Conservation (phyloP, 2,888 invertebrate species). For the Himalopsyche kuldschensis region DNA sequence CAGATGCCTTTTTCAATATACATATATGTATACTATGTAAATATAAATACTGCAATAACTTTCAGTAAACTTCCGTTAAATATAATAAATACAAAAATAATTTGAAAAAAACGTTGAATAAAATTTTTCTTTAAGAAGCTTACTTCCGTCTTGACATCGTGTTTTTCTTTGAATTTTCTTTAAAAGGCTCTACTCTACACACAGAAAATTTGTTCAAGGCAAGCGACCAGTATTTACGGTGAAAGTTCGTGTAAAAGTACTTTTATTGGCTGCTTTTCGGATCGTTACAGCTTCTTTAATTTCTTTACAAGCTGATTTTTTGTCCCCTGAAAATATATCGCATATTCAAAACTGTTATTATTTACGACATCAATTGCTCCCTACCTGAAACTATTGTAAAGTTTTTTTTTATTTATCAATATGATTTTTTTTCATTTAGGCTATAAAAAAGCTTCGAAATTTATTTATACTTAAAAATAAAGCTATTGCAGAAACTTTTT, state of each 20-base stretch:
- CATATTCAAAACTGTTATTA: background rate
- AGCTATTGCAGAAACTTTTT: too few species aligned
- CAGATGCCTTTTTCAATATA: too few species aligned
- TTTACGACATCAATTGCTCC: background rate
- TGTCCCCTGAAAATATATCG: background rate
- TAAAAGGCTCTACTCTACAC: background rate
- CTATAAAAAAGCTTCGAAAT: too few species aligned
- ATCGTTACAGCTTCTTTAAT: background rate
- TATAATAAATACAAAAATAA: too few species aligned
- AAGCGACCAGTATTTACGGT: background rate
- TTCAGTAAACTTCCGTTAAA: too few species aligned
- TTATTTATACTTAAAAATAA: too few species aligned
- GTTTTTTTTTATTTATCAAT: background rate
- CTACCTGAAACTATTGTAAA: background rate
- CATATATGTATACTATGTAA: too few species aligned
- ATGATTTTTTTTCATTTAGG: background rate
- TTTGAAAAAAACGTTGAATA: too few species aligned
- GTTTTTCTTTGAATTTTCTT: too few species aligned
- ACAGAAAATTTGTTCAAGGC: background rate
- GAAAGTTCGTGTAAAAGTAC: background rate
- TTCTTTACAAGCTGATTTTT: background rate
- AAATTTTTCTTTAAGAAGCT: too few species aligned
- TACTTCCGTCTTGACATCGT: too few species aligned
- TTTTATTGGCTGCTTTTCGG: background rate
- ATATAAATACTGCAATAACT: too few species aligned